Conservation (phyloP, 2,888 invertebrate genomes). For the Prenolepis imparis region DNA sequence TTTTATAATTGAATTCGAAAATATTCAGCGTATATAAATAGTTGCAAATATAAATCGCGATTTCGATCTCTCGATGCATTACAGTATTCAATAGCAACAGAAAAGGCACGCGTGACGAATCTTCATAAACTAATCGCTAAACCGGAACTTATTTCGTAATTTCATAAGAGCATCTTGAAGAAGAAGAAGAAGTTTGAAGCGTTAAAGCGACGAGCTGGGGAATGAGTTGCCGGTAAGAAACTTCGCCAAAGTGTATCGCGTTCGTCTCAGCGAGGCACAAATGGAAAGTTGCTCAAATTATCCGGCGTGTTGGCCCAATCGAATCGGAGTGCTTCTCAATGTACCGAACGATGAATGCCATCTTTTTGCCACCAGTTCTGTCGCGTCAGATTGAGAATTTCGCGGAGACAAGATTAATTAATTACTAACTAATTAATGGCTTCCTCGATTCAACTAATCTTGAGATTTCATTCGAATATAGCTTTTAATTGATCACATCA, state of each 20-base stretch:
- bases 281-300: slow-evolving; percentile 67
- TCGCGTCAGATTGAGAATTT: slow-evolving; percentile 42
- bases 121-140: background rate
- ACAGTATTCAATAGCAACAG: slow-evolving; percentile 7
- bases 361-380: slow-evolving; percentile 58
- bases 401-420: slow-evolving; percentile 66
- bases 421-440: slow-evolving; percentile 67
- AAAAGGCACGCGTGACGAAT: background rate
- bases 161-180: slow-evolving; percentile 37
- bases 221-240: slow-evolving; percentile 43
- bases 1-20: background rate
- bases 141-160: slow-evolving; percentile 25
- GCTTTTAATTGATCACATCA: background rate
- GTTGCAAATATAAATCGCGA: background rate
- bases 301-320: slow-evolving; percentile 70
- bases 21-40: background rate
- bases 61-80: background rate
- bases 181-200: slow-evolving; percentile 43
- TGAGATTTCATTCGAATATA: background rate
- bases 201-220: slow-evolving; percentile 24
- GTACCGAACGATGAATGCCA: slow-evolving; percentile 69
- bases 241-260: slow-evolving; percentile 29
- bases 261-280: slow-evolving; percentile 59
- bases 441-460: background rate
- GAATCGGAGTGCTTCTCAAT: slow-evolving; percentile 78